Evolutionary conservation across 2,888 invertebrate genomes (phyloP).

Genomic region (Liopterus haemorrhoidalis): DNA sequence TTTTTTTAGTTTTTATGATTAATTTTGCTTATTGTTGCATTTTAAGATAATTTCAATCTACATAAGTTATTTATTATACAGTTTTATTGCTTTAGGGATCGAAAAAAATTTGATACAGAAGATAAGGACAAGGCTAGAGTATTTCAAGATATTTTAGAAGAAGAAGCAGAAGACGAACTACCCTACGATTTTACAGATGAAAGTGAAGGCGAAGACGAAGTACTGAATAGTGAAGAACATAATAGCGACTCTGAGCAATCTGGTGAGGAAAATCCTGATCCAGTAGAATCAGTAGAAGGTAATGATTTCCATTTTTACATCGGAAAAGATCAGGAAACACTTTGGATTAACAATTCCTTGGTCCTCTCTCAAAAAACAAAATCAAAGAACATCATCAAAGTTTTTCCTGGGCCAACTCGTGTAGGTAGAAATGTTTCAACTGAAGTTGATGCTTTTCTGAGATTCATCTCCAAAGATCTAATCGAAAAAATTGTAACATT

Average conservation of each 20-base stretch:
- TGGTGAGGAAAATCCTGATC: constrained; percentile 8
- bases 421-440: constrained; percentile 18
- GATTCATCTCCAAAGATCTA: constrained; percentile 21
- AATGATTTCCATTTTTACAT: constrained; percentile 10
- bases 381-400: constrained; percentile 26
- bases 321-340: constrained; percentile 15
- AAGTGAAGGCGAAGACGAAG: constrained; percentile 9
- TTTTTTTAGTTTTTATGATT: too few species aligned
- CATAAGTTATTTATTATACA: too few species aligned
- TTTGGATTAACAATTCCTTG: constrained; percentile 12
- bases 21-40: too few species aligned
- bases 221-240: not conserved
- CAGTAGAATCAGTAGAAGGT: not conserved
- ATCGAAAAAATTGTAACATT: constrained; percentile 24
- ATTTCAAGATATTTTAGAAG: too few species aligned
- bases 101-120: too few species aligned
- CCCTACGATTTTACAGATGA: not conserved
- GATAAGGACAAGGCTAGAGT: too few species aligned
- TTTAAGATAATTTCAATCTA: too few species aligned
- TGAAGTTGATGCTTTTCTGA: constrained; percentile 18
- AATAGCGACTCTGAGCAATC: constrained; percentile 16
- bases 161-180: too few species aligned
- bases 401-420: constrained; percentile 15
- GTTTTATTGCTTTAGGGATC: too few species aligned
- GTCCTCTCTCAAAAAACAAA: constrained; percentile 1